Conservation (phyloP, 1,140 invertebrate species). For the Anagrus nilaparvatae region DNA sequence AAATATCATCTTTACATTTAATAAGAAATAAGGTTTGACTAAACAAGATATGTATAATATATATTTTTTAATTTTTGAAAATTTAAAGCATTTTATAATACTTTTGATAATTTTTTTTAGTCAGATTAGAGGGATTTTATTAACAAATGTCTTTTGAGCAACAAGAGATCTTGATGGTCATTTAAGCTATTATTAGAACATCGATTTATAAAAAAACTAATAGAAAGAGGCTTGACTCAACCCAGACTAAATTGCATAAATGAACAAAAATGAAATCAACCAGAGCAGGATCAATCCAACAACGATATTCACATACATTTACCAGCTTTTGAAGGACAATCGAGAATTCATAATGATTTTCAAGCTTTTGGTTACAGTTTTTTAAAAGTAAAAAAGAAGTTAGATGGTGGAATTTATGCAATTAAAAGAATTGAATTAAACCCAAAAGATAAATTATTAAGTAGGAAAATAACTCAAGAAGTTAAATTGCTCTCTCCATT, state of each 20-base stretch:
- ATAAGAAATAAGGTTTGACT: too few relatives aligned
- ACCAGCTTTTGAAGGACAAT: conserved; percentile 41
- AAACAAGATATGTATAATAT: not conserved
- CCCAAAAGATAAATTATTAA: conserved; percentile 72
- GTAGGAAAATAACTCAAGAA: conserved; percentile 89
- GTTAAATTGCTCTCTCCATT: conserved; percentile 88
- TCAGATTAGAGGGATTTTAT: conserved; percentile 61
- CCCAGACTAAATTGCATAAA: conserved; percentile 21
- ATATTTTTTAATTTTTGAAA: conserved; percentile 5
- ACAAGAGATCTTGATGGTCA: conserved; percentile 59
- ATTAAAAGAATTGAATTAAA: conserved; percentile 91
- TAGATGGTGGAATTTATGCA: conserved; percentile 88
- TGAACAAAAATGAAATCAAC: conserved; percentile 25
- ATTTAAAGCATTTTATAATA: too few relatives aligned
- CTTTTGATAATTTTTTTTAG: conserved; percentile 18
- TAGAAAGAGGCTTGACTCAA: conserved; percentile 27
- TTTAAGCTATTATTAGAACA: conserved; percentile 54
- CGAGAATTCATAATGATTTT: conserved; percentile 77
- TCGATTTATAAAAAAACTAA: conserved; percentile 31
- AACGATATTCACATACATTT: conserved; percentile 28
- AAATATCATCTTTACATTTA: conserved; percentile 37
- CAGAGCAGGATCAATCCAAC: conserved; percentile 30
- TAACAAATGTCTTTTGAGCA: conserved; percentile 50
- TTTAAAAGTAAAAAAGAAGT: conserved; percentile 88
- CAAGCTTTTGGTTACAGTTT: conserved; percentile 93